phyloP scores from a whole-genome alignment of 2,888 invertebrate species.

The Luperina nickerlii region DNA sequence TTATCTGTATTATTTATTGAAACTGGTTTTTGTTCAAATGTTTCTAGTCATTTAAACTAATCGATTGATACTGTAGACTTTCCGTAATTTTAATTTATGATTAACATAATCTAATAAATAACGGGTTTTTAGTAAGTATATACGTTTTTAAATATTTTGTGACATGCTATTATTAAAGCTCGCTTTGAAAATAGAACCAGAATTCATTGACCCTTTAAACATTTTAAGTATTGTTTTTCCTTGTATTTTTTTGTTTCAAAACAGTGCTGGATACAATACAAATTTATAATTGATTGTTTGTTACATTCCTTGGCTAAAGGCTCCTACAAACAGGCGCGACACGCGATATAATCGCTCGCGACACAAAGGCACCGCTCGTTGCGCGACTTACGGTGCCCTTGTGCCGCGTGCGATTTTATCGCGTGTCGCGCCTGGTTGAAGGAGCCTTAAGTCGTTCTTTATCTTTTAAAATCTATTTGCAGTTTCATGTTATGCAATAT shows the following conservation, averaged over 20 bases:
- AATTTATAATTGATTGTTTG: background rate
- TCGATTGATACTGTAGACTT: background rate
- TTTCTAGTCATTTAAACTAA: constrained; percentile 14
- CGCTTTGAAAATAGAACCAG: background rate
- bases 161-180: background rate
- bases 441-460: no score
- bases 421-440: no score
- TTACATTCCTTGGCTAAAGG: background rate
- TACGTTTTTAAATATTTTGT: background rate
- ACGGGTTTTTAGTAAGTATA: background rate
- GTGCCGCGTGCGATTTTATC: no score
- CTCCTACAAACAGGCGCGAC: no score
- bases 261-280: no score
- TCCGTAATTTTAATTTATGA: background rate
- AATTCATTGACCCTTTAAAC: background rate
- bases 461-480: background rate
- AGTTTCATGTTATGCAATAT: background rate
- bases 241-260: background rate
- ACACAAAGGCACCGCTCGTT: no score
- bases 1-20: constrained; percentile 4
- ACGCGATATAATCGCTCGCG: no score
- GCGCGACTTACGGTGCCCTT: no score
- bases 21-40: background rate
- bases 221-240: constrained; percentile 2
- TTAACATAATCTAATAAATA: no score